Percentiles rank a stretch among this genome's conserved stretches.
phyloP scores from a whole-genome alignment of 1,140 invertebrate species.

The Rhynchophorus ferrugineus region DNA sequence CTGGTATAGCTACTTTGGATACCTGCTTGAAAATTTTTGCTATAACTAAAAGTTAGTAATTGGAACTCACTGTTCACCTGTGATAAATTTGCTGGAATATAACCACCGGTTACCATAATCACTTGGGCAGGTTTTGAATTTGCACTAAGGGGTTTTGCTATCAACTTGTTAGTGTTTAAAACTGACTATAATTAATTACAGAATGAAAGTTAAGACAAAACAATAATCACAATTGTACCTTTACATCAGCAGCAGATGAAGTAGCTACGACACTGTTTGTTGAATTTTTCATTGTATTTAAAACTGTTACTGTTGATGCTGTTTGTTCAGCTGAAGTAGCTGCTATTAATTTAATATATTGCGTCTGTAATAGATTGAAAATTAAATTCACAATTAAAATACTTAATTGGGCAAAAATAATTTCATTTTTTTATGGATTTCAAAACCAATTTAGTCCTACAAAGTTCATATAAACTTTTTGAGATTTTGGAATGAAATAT shows the following conservation, averaged over 20 bases:
- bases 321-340: conserved; percentile 44
- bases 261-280: conserved; percentile 1
- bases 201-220: too few species aligned
- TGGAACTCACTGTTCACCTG: conserved; percentile 7
- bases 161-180: conserved; percentile 17
- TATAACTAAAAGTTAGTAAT: conserved; percentile 8
- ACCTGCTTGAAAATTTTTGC: too few species aligned
- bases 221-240: too few species aligned
- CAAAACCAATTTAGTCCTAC: too few species aligned
- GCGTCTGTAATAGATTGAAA: conserved; percentile 50
- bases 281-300: conserved; percentile 20
- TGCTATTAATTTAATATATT: conserved; percentile 64
- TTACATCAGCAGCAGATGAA: not conserved
- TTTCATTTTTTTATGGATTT: too few species aligned
- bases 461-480: too few species aligned
- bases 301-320: conserved; percentile 34
- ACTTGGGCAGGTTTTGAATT: conserved; percentile 22
- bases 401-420: too few species aligned
- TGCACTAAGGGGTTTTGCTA: conserved; percentile 21
- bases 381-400: too few species aligned
- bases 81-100: conserved; percentile 12
- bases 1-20: conserved; percentile 24
- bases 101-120: conserved; percentile 25
- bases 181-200: conserved; percentile 16
- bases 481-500: too few species aligned